Conservation (phyloP, 2,113 vertebrate genomes). For the Orycteropus afer region DNA sequence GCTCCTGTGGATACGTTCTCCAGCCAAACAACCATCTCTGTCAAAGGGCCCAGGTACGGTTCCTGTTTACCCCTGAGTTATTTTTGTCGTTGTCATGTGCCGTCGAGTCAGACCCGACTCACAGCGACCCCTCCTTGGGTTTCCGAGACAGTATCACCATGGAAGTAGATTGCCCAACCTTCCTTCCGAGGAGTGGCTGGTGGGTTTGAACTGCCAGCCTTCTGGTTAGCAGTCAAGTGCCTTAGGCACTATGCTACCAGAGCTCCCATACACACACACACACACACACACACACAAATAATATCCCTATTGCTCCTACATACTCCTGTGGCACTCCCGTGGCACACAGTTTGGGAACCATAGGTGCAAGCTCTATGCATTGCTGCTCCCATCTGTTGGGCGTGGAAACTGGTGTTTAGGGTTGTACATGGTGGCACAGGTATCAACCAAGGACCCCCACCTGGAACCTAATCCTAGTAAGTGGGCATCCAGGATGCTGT, state of each 20-base stretch:
- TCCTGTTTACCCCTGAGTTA: too few relatives aligned
- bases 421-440: neutral
- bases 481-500: neutral
- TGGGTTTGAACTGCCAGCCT: too few relatives aligned
- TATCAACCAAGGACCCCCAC: neutral
- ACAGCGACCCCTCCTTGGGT: too few relatives aligned
- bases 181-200: too few relatives aligned
- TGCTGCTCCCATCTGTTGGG: neutral
- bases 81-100: too few relatives aligned
- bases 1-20: neutral
- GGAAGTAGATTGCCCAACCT: too few relatives aligned
- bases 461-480: neutral
- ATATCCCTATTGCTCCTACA: neutral
- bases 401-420: accelerated
- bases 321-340: neutral
- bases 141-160: too few relatives aligned
- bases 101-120: too few relatives aligned
- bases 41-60: neutral
- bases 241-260: too few relatives aligned
- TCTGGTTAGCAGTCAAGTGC: too few relatives aligned
- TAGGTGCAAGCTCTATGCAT: accelerated
- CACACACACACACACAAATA: neutral
- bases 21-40: neutral
- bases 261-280: neutral
- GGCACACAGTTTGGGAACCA: neutral